Evolutionary conservation across 1,140 invertebrate genomes (phyloP).

Genomic region (Parapsyche elsis): DNA sequence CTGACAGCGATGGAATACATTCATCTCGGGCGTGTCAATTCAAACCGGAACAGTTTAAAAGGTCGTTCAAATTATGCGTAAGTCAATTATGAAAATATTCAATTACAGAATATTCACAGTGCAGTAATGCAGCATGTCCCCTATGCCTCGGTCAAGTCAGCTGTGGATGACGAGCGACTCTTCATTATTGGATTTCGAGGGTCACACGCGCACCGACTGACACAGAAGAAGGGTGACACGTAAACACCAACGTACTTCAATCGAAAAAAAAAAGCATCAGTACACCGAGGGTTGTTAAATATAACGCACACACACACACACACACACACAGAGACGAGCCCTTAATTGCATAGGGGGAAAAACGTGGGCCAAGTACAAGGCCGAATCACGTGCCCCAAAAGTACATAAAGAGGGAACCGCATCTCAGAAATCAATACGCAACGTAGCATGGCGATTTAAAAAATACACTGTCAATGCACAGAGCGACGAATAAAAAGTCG

Average conservation of each 20-base stretch:
- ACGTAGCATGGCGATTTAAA: no score
- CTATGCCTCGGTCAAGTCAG: slow-evolving; percentile 18
- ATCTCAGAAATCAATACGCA: no score
- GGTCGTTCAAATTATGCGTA: no score
- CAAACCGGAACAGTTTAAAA: no score
- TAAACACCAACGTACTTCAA: slow-evolving; percentile 12
- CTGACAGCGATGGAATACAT: no score
- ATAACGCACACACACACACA: background rate
- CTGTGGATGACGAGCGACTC: background rate
- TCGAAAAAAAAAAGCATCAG: background rate
- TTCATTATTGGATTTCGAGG: slow-evolving; percentile 25
- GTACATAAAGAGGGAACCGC: no score
- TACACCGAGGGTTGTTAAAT: background rate
- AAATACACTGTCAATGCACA: no score
- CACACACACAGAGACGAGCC: background rate
- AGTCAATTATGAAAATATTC: no score
- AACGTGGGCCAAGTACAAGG: background rate
- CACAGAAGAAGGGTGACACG: slow-evolving; percentile 17
- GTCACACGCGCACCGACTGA: slow-evolving; percentile 22
- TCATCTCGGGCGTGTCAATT: no score
- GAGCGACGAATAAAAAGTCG: no score
- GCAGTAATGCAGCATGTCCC: background rate
- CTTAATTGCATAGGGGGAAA: slow-evolving; percentile 9
- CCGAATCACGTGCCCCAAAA: background rate
- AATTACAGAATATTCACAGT: background rate